Evolutionary conservation across 2,113 vertebrate genomes (phyloP), one percentile per base, ranked within the genome.

Genomic region (Sturnira hondurensis): DNA sequence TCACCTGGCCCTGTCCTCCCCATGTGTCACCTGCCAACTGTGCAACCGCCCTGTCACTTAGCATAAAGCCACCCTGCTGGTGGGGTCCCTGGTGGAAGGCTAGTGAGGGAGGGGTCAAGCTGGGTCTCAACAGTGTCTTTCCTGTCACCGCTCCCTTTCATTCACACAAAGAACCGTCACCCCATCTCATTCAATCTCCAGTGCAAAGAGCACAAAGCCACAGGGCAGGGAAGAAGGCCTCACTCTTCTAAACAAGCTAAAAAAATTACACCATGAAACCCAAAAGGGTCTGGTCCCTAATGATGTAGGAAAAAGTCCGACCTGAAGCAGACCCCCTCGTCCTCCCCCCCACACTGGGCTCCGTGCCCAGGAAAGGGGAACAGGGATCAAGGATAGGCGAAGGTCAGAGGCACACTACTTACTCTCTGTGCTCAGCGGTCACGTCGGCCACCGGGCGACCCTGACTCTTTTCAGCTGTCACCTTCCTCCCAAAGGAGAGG

Each of bases 391-490:
- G 38, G 87, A 33, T 70, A 68, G n/a, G 43, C 4, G 28, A 71
- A 90, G 81, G 95, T 73, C 86, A 9, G 33, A 41, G 22, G 81
- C 80, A 38, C 24, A 8, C 16, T 0, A 4, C 52, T 31, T 0
- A 4, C 52, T 31, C 52, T 56, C 3, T 10, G n/a, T 65, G 54
- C 73, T 45, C 17, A 13, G 63, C 33, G 0, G 89, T 89, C 76
- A 76, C 19, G 26, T 14, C 41, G 28, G 73, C 56, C 89, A 28
- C 28, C 13, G 54, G 89, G 86, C 45, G 77, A 56, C 88, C 52
- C 0, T 80, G 93, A 68, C 85, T 96, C 96, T 97, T 92, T 93
- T 97, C 96, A 97, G 95, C 92, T 95, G 94, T 98, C 96, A 71
- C 91, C 97, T 97, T 52, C 24, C 58, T 16, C 58, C 96, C 77